phyloP scores from a whole-genome alignment of 2,797 vertebrate species.

The Sciurus carolinensis region DNA sequence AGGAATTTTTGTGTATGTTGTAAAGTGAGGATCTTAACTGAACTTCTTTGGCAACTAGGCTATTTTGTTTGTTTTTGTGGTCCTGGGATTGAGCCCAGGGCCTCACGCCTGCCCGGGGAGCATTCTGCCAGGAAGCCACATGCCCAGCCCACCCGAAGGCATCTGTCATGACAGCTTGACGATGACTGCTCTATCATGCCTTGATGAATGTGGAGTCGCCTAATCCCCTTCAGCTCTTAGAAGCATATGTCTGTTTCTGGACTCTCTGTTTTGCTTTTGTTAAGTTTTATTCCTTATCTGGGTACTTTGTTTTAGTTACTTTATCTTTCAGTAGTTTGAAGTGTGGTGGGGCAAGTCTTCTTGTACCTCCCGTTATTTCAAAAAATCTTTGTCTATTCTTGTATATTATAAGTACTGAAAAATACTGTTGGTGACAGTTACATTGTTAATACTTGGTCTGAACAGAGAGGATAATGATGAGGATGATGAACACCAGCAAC shows the following conservation, averaged over 20 bases:
- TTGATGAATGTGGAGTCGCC: neutral
- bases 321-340: conserved; percentile 7
- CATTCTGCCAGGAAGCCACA: no score
- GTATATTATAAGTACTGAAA: neutral
- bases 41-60: neutral
- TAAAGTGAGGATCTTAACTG: neutral
- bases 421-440: neutral
- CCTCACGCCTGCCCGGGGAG: no score
- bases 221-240: neutral
- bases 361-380: neutral
- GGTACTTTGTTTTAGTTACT: neutral
- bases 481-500: neutral
- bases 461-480: neutral
- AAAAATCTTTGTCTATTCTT: neutral
- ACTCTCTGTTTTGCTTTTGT: neutral
- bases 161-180: neutral
- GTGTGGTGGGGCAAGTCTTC: neutral
- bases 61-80: neutral
- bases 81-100: no score
- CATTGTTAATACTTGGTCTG: neutral
- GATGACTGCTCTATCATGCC: neutral
- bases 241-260: neutral
- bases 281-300: neutral
- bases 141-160: no score
- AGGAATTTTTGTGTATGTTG: conserved; percentile 12